A percentile compares a stretch with the other conserved stretches of the same genome.
Conservation (phyloP, 2,888 invertebrate species). For the Agrochola lychnidis region DNA sequence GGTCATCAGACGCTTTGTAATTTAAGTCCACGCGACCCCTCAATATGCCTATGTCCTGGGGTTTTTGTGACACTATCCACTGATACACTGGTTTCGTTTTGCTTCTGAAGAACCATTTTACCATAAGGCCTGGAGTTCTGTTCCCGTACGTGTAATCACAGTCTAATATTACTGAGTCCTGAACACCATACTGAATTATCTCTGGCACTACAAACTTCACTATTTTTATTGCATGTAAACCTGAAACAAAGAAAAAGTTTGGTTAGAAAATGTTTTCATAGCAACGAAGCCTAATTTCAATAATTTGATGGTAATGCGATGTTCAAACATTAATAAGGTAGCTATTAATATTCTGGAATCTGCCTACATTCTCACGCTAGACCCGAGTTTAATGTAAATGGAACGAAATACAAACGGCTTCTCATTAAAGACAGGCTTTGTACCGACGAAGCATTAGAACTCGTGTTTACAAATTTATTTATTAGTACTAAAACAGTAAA, state of each 20-base stretch:
- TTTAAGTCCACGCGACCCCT: slow-evolving; percentile 91
- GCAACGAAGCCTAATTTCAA: slow-evolving; percentile 27
- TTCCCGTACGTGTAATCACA: slow-evolving; percentile 93
- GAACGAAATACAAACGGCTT: slow-evolving; percentile 46
- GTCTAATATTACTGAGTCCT: slow-evolving; percentile 92
- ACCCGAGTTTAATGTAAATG: slow-evolving; percentile 38
- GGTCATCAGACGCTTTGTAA: slow-evolving; percentile 92
- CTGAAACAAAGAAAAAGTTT: slow-evolving; percentile 84
- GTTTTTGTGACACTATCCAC: slow-evolving; percentile 93
- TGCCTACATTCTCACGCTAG: slow-evolving; percentile 53
- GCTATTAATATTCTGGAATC: slow-evolving; percentile 58
- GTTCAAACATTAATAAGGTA: slow-evolving; percentile 50
- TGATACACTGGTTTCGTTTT: slow-evolving; percentile 93
- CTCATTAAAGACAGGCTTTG: slow-evolving; percentile 41
- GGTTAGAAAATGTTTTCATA: slow-evolving; percentile 44
- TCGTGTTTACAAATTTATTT: slow-evolving; percentile 53
- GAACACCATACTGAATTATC: slow-evolving; percentile 91
- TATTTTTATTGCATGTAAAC: slow-evolving; percentile 91
- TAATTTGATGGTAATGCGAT: slow-evolving; percentile 50
- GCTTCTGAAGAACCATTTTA: slow-evolving; percentile 94
- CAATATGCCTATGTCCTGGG: slow-evolving; percentile 92
- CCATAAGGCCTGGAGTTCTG: slow-evolving; percentile 92
- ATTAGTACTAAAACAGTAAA: slow-evolving; percentile 53
- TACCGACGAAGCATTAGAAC: slow-evolving; percentile 31
- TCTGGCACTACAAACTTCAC: slow-evolving; percentile 91